These are phyloP conservation scores for Stenotaenia linearis DNA, from an alignment of 2,888 invertebrate genomes.

Conservation along the genomic window DNA sequence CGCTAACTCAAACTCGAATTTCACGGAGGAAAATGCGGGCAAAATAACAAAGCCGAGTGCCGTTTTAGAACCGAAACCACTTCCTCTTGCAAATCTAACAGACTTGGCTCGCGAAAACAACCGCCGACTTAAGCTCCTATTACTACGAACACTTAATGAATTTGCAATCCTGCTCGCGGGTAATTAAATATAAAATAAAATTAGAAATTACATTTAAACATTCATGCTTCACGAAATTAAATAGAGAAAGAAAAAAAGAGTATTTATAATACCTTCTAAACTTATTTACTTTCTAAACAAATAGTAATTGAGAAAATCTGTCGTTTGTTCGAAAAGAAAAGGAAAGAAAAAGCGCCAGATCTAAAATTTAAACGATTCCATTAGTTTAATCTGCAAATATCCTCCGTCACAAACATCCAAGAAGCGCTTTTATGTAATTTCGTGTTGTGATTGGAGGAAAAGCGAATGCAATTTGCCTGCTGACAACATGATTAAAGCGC, in stretches of 20 bases:
- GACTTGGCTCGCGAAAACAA: background rate
- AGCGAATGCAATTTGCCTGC: slow-evolving; percentile 29
- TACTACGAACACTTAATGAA: background rate
- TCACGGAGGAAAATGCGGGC: background rate
- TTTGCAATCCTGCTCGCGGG: background rate
- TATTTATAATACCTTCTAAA: too few relatives aligned
- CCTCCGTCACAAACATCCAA: background rate
- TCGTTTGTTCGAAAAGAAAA: background rate
- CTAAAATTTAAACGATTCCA: background rate
- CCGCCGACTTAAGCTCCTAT: background rate
- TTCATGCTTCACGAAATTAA: background rate
- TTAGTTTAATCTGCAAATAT: slow-evolving; percentile 6
- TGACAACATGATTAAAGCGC: slow-evolving; percentile 32
- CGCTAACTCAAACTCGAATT: background rate
- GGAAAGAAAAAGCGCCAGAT: background rate
- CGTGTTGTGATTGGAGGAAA: slow-evolving; percentile 10
- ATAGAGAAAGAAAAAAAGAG: too few relatives aligned
- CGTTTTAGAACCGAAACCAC: background rate
- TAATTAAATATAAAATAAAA: background rate
- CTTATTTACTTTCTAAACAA: too few relatives aligned
- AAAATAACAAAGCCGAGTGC: background rate
- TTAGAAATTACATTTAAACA: background rate
- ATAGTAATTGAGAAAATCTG: too few relatives aligned
- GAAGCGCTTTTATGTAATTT: slow-evolving; percentile 9
- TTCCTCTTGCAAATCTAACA: too few relatives aligned